A percentile compares a stretch with the other conserved stretches of the same genome.
Evolutionary conservation across 2,888 invertebrate genomes (phyloP).

Genomic region (Cryptocheilus praepositus): DNA sequence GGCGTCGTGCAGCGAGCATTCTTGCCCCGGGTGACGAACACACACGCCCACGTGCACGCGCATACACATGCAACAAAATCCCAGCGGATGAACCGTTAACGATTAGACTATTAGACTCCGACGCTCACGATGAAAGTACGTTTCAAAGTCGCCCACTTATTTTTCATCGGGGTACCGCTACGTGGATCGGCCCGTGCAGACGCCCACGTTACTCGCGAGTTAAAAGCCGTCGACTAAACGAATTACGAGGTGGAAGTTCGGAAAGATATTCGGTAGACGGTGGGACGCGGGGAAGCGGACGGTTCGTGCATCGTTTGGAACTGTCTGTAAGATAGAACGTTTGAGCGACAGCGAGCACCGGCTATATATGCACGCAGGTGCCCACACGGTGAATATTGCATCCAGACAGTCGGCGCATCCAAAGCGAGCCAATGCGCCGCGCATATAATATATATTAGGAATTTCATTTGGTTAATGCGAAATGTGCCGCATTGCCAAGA

Average conservation of each 20-base stretch:
- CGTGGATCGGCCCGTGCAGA: too few species aligned
- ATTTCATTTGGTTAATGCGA: slow-evolving; percentile 57
- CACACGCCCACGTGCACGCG: too few species aligned
- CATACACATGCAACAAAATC: too few species aligned
- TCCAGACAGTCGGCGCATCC: neutral
- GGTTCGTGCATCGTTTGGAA: slow-evolving; percentile 9
- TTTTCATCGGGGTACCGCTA: too few species aligned
- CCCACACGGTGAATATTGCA: slow-evolving; percentile 1
- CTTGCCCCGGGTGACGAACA: slow-evolving; percentile 11
- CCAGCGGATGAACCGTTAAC: too few species aligned
- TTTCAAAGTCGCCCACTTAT: too few species aligned
- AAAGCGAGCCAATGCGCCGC: slow-evolving; percentile 3
- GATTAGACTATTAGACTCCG: too few species aligned
- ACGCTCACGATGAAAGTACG: too few species aligned
- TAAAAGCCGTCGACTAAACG: slow-evolving; percentile 17
- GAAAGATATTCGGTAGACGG: slow-evolving; percentile 4
- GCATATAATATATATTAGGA: slow-evolving; percentile 43
- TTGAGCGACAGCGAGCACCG: slow-evolving; percentile 10
- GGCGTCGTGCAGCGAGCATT: slow-evolving; percentile 8
- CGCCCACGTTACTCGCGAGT: neutral
- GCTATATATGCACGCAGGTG: neutral
- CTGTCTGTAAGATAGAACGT: slow-evolving; percentile 16
- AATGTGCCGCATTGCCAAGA: slow-evolving; percentile 35
- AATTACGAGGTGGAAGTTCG: slow-evolving; percentile 25
- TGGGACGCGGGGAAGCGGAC: slow-evolving; percentile 1